Percentiles rank a stretch among this genome's conserved stretches.
Evolutionary conservation across 2,797 vertebrate species (phyloP).

Genomic region (Tragelaphus oryx): DNA sequence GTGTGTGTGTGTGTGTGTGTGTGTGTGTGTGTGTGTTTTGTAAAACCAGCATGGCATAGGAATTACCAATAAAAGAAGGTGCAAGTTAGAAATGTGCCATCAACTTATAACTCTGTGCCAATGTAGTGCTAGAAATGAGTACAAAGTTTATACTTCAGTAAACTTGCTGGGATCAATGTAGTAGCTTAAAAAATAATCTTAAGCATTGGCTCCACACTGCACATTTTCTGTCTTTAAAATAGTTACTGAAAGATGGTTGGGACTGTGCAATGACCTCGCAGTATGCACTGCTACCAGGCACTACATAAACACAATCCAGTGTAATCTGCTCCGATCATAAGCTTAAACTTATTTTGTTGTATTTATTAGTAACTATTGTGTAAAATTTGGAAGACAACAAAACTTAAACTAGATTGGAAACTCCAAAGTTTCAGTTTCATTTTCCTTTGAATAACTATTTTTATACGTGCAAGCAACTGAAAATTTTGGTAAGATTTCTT

Average conservation of each 20-base stretch:
- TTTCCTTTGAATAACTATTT: slow-evolving; percentile 34
- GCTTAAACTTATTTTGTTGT: background rate
- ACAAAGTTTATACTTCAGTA: slow-evolving; percentile 34
- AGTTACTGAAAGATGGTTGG: slow-evolving; percentile 53
- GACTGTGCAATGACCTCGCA: background rate
- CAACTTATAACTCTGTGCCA: slow-evolving; percentile 12
- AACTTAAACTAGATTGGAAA: background rate
- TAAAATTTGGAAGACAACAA: background rate
- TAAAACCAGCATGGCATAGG: background rate
- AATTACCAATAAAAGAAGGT: background rate
- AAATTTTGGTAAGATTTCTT: background rate
- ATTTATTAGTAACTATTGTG: background rate
- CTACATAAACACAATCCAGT: background rate
- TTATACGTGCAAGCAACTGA: background rate
- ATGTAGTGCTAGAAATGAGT: slow-evolving; percentile 39
- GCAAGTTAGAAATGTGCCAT: background rate
- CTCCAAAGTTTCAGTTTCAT: background rate
- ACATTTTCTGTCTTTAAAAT: slow-evolving; percentile 41
- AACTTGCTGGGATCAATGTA: slow-evolving; percentile 18
- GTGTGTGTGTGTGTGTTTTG: background rate
- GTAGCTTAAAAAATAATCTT: slow-evolving; percentile 48
- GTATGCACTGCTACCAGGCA: slow-evolving; percentile 24
- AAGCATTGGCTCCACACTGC: slow-evolving; percentile 5
- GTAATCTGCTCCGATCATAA: background rate
- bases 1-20: slow-evolving; percentile 16